Evolutionary conservation across 2,113 vertebrate genomes (phyloP).

Genomic region (Erythrocebus patas): DNA sequence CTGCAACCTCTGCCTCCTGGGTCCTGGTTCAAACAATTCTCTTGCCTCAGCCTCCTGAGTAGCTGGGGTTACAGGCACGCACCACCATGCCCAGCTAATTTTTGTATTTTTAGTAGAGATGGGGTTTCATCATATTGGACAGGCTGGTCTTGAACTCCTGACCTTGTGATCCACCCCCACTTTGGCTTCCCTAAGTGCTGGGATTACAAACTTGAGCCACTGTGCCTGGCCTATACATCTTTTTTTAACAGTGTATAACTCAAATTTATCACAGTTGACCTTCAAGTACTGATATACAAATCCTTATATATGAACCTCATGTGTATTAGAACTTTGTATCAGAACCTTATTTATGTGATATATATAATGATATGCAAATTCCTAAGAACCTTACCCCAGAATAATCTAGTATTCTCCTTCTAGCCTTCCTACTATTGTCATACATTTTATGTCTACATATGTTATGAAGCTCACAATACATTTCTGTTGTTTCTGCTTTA

Average conservation of each 20-base stretch:
- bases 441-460: not conserved
- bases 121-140: too few species aligned
- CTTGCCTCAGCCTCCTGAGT: too few species aligned
- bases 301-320: not conserved
- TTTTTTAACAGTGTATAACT: not conserved
- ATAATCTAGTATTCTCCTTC: not conserved
- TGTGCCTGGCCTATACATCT: not conserved
- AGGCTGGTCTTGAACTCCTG: too few species aligned
- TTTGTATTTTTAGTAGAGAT: too few species aligned
- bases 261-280: not conserved
- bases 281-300: not conserved
- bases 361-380: not conserved
- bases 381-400: not conserved
- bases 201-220: too few species aligned
- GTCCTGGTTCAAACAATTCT: too few species aligned
- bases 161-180: too few species aligned
- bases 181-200: too few species aligned
- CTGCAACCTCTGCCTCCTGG: too few species aligned
- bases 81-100: too few species aligned
- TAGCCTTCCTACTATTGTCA: not conserved
- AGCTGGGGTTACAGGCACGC: accelerated
- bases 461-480: not conserved
- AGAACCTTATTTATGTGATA: not conserved
- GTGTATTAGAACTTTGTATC: not conserved
- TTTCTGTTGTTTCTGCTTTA: not conserved